Evolutionary conservation across 2,888 invertebrate genomes (phyloP), one percentile per base, ranked within the genome.

Genomic region (Liodrosophila aerea): DNA sequence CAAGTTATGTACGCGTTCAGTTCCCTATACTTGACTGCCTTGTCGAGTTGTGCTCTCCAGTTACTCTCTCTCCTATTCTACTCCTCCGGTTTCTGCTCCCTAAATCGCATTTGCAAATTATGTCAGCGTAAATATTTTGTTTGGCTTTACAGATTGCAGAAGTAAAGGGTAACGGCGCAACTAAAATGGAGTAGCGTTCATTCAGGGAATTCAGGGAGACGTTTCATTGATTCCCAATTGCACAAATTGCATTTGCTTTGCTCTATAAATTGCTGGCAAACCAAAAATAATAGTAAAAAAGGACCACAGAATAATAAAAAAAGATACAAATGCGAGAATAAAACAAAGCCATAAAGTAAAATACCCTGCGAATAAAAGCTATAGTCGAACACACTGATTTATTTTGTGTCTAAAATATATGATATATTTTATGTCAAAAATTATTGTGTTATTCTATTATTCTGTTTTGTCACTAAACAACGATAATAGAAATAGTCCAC

Each of bases 231-330:
- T 36, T 61, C 11, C 43, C 39, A 40, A 36, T 40, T 56, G 41
- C 52, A 50, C 33, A 49, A 58, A 61, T 52, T 45, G 56, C 66
- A 62, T 51, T 64, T 64, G 37, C 46, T 50, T 39, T 63, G 46
- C 51, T 57, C 39, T 37, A 49, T 27, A 49, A 22, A 45, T 40
- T 39, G 41, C 27, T 30, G 40, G 30, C 11, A 46, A 40, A 30
- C 46, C 34, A 16, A 30, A 53, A 39, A 49, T n/a, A 31, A 44
- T 27, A 15, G 1, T 16, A 36, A 12, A 9, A 9, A 13, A 22
- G 33, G 3, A 5, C 5, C 16, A 36, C 4, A 15, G 13, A 2
- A 40, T 16, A 43, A 22, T 22, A 18, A 29, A 11, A 36, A 12
- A 5, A 22, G 5, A 2, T 2, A 5, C 22, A 22, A 5, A 22